Conservation (phyloP, 2,113 vertebrate genomes). For the Girardinichthys multiradiatus region DNA sequence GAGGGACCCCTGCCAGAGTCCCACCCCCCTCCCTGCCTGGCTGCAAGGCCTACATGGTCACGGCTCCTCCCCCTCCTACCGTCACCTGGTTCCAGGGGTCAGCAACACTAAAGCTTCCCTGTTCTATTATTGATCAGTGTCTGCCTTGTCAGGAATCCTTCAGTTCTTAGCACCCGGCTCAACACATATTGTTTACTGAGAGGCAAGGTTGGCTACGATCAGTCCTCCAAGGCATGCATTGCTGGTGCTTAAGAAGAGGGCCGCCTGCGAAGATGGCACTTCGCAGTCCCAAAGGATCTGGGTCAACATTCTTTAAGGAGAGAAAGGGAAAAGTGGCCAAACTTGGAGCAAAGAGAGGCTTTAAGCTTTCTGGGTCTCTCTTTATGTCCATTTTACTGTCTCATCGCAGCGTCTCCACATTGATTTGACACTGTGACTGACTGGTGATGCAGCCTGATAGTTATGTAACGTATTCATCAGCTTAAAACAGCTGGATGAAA, state of each 20-base stretch:
- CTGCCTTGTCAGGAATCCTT: slow-evolving; percentile 62
- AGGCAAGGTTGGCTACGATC: slow-evolving; percentile 39
- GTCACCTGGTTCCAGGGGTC: slow-evolving; percentile 38
- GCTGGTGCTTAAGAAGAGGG: slow-evolving; percentile 19
- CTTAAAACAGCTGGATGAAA: slow-evolving; percentile 44
- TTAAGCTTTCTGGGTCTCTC: slow-evolving; percentile 35
- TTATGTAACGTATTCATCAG: slow-evolving; percentile 66
- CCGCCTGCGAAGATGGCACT: slow-evolving; percentile 48
- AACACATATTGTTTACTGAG: slow-evolving; percentile 24
- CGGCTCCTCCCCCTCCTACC: slow-evolving; percentile 16
- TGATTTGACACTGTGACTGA: slow-evolving; percentile 18
- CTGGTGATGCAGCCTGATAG: slow-evolving; percentile 31
- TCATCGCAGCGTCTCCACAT: slow-evolving; percentile 32
- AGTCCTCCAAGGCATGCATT: slow-evolving; percentile 28
- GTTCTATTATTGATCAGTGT: slow-evolving; percentile 55
- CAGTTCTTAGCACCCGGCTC: slow-evolving; percentile 50
- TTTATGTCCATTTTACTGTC: slow-evolving; percentile 41
- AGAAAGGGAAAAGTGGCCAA: slow-evolving; percentile 29
- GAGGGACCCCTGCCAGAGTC: neutral
- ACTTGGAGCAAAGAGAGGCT: slow-evolving; percentile 24
- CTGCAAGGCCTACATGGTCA: slow-evolving; percentile 32
- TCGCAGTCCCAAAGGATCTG: slow-evolving; percentile 30
- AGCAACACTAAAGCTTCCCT: slow-evolving; percentile 44
- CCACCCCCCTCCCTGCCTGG: slow-evolving; percentile 37
- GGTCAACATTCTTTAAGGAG: slow-evolving; percentile 42